A percentile compares a stretch with the other conserved stretches of the same genome.
These are phyloP conservation scores for Apogon talboti DNA, from an alignment of 2,797 vertebrate species.

Conservation along the genomic window DNA sequence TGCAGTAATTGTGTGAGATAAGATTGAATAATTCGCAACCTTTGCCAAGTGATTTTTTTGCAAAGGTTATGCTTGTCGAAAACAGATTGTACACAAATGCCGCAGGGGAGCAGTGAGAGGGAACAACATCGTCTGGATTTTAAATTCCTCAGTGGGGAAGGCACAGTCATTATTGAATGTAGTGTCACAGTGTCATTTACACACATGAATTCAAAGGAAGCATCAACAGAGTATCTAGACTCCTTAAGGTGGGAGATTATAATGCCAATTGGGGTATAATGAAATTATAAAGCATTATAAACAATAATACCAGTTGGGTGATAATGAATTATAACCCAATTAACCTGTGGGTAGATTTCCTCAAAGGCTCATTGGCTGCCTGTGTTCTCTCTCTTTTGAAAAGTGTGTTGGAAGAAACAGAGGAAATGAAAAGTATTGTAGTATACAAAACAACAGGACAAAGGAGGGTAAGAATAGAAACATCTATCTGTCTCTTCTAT, in stretches of 20 bases:
- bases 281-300: too few relatives aligned
- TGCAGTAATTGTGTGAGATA: slow-evolving; percentile 39
- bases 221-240: too few relatives aligned
- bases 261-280: too few relatives aligned
- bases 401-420: slow-evolving; percentile 25
- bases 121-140: slow-evolving; percentile 42
- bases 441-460: slow-evolving; percentile 49
- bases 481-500: slow-evolving; percentile 45
- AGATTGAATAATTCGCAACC: slow-evolving; percentile 58
- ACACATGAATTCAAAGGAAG: slow-evolving; percentile 21
- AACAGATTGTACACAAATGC: slow-evolving; percentile 68
- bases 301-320: too few relatives aligned
- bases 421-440: slow-evolving; percentile 38
- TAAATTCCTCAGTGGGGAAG: slow-evolving; percentile 18
- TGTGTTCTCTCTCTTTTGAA: slow-evolving; percentile 9
- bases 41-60: slow-evolving; percentile 43
- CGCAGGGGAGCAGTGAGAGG: slow-evolving; percentile 32
- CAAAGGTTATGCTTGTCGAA: slow-evolving; percentile 65
- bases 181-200: slow-evolving; percentile 35
- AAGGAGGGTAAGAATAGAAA: slow-evolving; percentile 51
- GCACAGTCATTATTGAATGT: slow-evolving; percentile 29
- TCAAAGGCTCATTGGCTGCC: slow-evolving; percentile 21
- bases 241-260: too few relatives aligned
- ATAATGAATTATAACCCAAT: neutral
- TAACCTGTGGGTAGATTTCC: slow-evolving; percentile 19